Percentiles rank a stretch among this genome's conserved stretches.
phyloP scores from a whole-genome alignment of 2,113 vertebrate species.

The Odontophorus gujanensis region DNA sequence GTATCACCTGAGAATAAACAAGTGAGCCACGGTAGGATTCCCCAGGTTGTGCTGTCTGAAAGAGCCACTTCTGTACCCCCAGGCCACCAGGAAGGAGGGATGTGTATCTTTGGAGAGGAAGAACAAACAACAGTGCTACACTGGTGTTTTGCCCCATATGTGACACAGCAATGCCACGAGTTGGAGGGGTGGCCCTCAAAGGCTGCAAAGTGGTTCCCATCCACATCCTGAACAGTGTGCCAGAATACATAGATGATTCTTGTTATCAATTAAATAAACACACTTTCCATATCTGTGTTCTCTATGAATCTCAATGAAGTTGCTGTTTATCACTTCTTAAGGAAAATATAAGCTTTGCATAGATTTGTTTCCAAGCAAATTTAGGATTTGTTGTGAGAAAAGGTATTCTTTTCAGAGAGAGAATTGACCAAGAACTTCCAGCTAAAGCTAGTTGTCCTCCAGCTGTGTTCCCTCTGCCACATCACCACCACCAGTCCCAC shows the following conservation, averaged over 20 bases:
- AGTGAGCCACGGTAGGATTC: not conserved
- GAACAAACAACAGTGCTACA: rapidly evolving
- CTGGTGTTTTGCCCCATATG: rapidly evolving
- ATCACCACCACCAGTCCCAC: not conserved
- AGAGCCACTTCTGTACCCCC: not conserved
- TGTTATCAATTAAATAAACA: not conserved
- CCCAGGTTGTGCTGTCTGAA: not conserved
- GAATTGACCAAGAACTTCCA: not conserved
- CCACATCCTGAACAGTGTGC: not conserved
- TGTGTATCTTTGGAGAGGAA: not conserved
- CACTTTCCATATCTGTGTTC: not conserved
- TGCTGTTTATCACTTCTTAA: not conserved
- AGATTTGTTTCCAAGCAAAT: not conserved
- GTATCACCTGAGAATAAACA: not conserved
- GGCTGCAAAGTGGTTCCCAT: not conserved
- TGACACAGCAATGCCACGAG: not conserved
- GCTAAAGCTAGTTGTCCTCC: not conserved
- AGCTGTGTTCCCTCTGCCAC: not conserved
- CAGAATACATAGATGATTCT: not conserved
- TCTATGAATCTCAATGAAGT: not conserved
- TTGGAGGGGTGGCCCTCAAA: not conserved
- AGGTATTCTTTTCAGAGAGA: not conserved
- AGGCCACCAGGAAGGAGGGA: not conserved
- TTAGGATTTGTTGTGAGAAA: not conserved
- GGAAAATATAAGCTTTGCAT: not conserved